Conservation (phyloP, 35 echinoderm and acorn worm genomes). For the Eucidaris tribuloides region DNA sequence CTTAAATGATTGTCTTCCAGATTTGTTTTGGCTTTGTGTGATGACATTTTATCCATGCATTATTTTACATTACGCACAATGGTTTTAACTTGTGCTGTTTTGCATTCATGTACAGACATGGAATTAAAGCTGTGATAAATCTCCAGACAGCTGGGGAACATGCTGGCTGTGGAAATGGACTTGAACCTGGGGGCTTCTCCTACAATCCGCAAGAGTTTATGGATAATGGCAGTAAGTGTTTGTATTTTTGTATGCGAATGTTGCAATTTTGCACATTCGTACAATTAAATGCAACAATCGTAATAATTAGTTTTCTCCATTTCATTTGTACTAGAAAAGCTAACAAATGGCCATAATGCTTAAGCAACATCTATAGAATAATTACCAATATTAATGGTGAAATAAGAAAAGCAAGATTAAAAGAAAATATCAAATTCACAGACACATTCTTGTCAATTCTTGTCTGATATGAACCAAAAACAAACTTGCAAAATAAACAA, state of each 20-base stretch:
- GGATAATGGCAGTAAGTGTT: slow-evolving; percentile 84
- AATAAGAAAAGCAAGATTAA: too few species aligned
- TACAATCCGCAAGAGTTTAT: slow-evolving; percentile 91
- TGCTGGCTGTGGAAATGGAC: slow-evolving; percentile 75
- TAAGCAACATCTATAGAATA: too few species aligned
- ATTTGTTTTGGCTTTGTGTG: too few species aligned
- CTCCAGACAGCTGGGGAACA: slow-evolving; percentile 91
- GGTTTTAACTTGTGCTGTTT: neutral
- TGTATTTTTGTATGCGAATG: neutral
- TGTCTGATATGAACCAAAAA: neutral
- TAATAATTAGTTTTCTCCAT: too few species aligned
- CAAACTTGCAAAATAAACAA: neutral
- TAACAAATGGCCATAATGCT: too few species aligned
- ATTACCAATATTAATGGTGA: too few species aligned
- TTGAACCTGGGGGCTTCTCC: slow-evolving; percentile 84
- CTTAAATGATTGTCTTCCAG: too few species aligned
- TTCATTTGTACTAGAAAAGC: too few species aligned
- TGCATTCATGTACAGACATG: slow-evolving; percentile 32
- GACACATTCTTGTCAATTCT: neutral
- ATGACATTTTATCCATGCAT: neutral
- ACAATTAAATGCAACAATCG: neutral
- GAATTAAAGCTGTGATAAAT: slow-evolving; percentile 85
- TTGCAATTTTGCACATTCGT: neutral
- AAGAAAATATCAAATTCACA: too few species aligned
- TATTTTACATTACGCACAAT: too few species aligned